A percentile compares a stretch with the other conserved stretches of the same genome.
Evolutionary conservation across 2,113 vertebrate species (phyloP).

Genomic region (Mionectes macconnelli): DNA sequence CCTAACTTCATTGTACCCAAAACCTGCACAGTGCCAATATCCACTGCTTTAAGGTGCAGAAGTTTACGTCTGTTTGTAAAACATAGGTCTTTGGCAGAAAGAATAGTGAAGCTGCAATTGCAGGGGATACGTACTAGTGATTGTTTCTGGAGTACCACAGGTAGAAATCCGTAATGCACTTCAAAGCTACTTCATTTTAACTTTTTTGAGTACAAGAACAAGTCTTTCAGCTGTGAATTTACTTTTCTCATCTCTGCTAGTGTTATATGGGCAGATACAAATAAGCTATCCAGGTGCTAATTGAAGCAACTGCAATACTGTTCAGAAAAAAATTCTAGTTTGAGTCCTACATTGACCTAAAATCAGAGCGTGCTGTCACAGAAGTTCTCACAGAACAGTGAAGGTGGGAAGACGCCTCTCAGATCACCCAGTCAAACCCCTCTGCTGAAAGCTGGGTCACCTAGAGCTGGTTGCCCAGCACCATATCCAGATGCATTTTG

Average conservation of each 20-base stretch:
- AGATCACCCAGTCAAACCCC: background rate
- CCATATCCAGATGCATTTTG: background rate
- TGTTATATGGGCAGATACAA: background rate
- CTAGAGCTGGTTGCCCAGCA: background rate
- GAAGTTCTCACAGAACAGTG: background rate
- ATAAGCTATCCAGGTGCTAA: background rate
- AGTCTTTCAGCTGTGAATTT: background rate
- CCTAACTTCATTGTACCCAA: background rate
- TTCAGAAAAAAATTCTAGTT: background rate
- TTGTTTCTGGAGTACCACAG: slow-evolving; percentile 40
- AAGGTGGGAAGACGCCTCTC: background rate
- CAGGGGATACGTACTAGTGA: background rate
- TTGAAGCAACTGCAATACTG: background rate
- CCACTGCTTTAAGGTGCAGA: background rate
- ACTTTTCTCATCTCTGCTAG: background rate
- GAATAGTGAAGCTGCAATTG: background rate
- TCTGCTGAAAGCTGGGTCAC: background rate
- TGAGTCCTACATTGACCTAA: background rate
- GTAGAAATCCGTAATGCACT: background rate
- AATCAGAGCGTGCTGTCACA: background rate
- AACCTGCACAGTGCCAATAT: background rate
- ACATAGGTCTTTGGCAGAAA: slow-evolving; percentile 24
- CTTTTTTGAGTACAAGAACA: background rate
- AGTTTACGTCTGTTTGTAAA: slow-evolving; percentile 28
- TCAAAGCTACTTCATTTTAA: background rate